These are phyloP conservation scores for Odontamblyopus lacepedii DNA, from an alignment of 2,797 vertebrate species.

Conservation along the genomic window DNA sequence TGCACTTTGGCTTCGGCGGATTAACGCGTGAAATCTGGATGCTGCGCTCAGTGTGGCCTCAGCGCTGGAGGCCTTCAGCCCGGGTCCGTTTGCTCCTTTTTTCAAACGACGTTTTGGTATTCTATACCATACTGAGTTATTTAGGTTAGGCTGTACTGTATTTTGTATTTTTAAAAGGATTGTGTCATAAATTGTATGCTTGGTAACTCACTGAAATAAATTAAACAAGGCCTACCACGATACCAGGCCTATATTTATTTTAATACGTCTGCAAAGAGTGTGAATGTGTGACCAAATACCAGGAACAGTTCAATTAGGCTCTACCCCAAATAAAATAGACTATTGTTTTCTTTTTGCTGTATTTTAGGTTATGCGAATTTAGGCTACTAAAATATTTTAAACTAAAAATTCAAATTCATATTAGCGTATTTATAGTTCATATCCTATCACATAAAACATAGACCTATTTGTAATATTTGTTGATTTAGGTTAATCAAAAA, in stretches of 20 bases:
- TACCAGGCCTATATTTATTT: background rate
- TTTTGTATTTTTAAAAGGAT: too few species aligned
- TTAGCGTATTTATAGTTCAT: background rate
- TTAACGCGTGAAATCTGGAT: conserved; percentile 5
- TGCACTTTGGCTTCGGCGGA: background rate
- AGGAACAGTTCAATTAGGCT: too few species aligned
- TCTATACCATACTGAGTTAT: background rate
- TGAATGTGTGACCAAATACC: too few species aligned
- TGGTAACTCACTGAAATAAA: background rate
- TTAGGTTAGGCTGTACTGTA: background rate
- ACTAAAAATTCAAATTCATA: background rate
- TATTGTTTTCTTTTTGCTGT: background rate
- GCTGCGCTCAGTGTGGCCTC: conserved; percentile 12
- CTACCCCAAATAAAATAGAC: too few species aligned
- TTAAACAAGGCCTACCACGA: background rate
- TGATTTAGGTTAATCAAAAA: too few species aligned
- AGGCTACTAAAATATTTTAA: background rate
- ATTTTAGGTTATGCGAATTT: background rate
- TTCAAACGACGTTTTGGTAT: background rate
- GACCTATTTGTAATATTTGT: too few species aligned
- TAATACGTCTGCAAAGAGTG: background rate
- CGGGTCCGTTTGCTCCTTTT: background rate
- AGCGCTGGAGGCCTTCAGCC: conserved; percentile 5
- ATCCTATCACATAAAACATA: background rate
- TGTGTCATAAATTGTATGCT: background rate